Base-by-base conservation (phyloP, 1,140 invertebrate genomes). In the Nephila pilipes region DNA sequence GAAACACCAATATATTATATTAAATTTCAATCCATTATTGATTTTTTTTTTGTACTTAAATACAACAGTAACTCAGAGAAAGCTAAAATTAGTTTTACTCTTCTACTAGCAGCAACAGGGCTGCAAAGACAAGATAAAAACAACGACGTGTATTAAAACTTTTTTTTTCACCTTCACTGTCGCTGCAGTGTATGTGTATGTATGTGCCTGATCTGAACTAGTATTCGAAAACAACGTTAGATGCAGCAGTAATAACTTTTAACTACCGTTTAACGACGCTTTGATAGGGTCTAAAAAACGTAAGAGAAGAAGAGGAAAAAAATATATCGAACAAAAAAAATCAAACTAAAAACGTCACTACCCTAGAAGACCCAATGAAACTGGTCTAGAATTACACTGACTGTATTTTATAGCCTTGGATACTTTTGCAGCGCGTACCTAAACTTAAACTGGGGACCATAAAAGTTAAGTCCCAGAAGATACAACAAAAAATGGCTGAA, bases 241-340 rank as follows among this genome's bases (percentile, higher is more conserved):
- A 25, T 12, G 38, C 20, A 5, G 20, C 36, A 5, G 80, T 83
- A 83, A 83, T 83, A 83, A 83, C 38, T 54, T 83, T 83, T 83
- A 83, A 83, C 80, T 83, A 83, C 38, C 80, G 80, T 83, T 83
- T 83, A 83, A 83, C 38, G 36, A 55, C 80, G 36, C 80, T 83
- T 83, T 83, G 80, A 83, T 83, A 83, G 80, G 38, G 80, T 83
- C 20, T 25, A 83, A 46, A 46, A 83, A 54, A 83, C 80, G 25
- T 46, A 83, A 46, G 38, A 83, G 38, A 75, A 2, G 1, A n/a
- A n/a, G 69, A 3, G 8, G 3, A 60, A 60, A 46, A 46, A 46
- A 46, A 46, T 46, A n/a, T n/a, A 46, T 46, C 46, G 46, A 10
- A 46, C 46, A 46, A 46, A 46, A 46, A 58, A 58, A 58, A 18